phyloP scores from a whole-genome alignment of 2,797 vertebrate species.

The Cryptoprocta ferox region DNA sequence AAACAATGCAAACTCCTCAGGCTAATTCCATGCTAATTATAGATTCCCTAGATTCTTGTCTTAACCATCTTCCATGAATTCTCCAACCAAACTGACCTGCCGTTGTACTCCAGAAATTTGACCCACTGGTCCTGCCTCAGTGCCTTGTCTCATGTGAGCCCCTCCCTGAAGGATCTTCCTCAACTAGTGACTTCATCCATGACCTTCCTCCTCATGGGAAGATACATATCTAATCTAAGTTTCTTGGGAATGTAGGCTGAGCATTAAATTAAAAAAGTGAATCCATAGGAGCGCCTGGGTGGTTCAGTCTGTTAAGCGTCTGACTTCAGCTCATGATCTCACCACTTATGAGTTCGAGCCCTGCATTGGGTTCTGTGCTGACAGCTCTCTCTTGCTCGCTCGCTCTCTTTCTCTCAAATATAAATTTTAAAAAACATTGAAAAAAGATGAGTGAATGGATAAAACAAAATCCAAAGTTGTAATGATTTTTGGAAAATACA shows the following conservation, averaged over 20 bases:
- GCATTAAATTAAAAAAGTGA: background rate
- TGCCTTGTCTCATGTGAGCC: too few species aligned
- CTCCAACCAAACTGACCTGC: background rate
- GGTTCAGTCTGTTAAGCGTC: too few species aligned
- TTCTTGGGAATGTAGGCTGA: background rate
- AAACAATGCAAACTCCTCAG: background rate
- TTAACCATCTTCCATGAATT: background rate
- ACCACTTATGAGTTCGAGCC: too few species aligned
- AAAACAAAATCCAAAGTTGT: background rate
- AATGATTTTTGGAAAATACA: background rate
- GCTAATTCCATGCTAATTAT: background rate
- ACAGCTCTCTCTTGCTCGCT: too few species aligned
- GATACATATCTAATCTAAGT: background rate
- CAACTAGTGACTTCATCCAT: background rate
- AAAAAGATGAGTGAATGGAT: background rate
- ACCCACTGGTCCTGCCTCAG: background rate
- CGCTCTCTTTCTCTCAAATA: too few species aligned
- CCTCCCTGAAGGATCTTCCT: background rate
- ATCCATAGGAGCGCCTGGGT: too few species aligned
- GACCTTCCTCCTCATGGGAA: background rate
- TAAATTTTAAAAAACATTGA: too few species aligned
- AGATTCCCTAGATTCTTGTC: background rate
- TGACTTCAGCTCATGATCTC: too few species aligned
- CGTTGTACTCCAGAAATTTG: background rate
- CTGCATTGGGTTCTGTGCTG: too few species aligned